Evolutionary conservation across 2,888 invertebrate genomes (phyloP).

Genomic region (Leptopterna dolabrata): DNA sequence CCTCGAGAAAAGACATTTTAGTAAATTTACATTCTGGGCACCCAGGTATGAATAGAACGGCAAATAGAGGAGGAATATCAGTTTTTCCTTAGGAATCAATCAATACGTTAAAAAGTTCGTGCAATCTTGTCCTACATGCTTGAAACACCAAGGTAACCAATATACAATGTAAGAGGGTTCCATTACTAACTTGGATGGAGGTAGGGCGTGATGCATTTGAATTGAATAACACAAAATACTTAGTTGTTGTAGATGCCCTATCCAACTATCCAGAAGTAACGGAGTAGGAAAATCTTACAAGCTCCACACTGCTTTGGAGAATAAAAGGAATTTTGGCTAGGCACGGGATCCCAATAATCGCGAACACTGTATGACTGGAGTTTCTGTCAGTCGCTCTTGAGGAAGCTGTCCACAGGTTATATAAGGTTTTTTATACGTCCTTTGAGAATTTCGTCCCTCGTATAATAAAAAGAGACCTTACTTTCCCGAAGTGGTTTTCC

Average conservation of each 20-base stretch:
- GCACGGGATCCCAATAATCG: conserved; percentile 30
- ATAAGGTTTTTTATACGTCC: too few species aligned
- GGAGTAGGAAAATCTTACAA: conserved; percentile 52
- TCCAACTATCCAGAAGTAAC: conserved; percentile 61
- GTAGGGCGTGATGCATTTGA: conserved; percentile 64
- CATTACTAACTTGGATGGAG: conserved; percentile 63
- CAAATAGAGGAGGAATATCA: conserved; percentile 61
- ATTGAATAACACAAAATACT: conserved; percentile 58
- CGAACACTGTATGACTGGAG: too few species aligned
- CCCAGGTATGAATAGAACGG: conserved; percentile 59
- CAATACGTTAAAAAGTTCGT: conserved; percentile 60
- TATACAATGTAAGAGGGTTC: conserved; percentile 60
- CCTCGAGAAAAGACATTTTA: conserved; percentile 20
- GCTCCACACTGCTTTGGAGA: conserved; percentile 55
- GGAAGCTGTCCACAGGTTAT: too few species aligned
- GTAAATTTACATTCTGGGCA: conserved; percentile 47
- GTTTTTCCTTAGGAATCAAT: conserved; percentile 62
- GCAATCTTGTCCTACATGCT: too few species aligned
- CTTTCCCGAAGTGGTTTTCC: too few species aligned
- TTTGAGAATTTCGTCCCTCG: too few species aligned
- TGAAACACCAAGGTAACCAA: conserved; percentile 48
- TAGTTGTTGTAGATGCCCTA: too few species aligned
- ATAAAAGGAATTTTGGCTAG: conserved; percentile 49
- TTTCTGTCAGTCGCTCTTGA: too few species aligned
- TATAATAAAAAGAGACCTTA: too few species aligned